These are phyloP conservation scores for Chloromyia formosa DNA, from an alignment of 2,888 invertebrate species.

Conservation along the genomic window DNA sequence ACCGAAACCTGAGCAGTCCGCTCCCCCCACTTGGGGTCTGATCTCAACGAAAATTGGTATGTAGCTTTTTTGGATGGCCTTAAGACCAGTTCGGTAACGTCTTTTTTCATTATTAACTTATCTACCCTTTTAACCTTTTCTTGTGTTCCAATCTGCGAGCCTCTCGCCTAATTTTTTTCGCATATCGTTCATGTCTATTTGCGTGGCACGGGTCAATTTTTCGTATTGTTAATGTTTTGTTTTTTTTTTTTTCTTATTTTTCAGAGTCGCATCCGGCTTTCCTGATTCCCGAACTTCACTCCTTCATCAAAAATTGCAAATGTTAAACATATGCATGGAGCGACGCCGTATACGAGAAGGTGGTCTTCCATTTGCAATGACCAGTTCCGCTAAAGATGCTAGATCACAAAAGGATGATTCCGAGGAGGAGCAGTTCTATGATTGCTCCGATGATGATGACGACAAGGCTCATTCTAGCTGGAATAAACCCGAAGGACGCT, in stretches of 20 bases:
- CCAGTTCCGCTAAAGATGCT: constrained; percentile 51
- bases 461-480: constrained; percentile 64
- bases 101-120: no score
- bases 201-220: no score
- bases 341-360: constrained; percentile 68
- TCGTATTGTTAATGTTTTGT: no score
- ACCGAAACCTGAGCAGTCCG: no score
- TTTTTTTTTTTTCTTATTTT: constrained; percentile 53
- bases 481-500: constrained; percentile 76
- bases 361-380: constrained; percentile 58
- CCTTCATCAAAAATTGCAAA: constrained; percentile 93
- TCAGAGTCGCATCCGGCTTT: constrained; percentile 79
- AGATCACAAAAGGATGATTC: constrained; percentile 59
- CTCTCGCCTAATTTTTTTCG: no score
- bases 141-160: no score
- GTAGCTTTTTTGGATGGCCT: no score
- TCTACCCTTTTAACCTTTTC: no score
- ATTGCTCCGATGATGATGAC: constrained; percentile 64
- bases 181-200: no score
- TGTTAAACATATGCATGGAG: constrained; percentile 81
- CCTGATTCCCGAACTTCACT: constrained; percentile 91
- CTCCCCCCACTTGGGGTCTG: no score
- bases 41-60: no score
- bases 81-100: no score
- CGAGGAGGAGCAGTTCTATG: constrained; percentile 82